Evolutionary conservation across 2,888 invertebrate genomes (phyloP).

Genomic region (Andricus curvator): DNA sequence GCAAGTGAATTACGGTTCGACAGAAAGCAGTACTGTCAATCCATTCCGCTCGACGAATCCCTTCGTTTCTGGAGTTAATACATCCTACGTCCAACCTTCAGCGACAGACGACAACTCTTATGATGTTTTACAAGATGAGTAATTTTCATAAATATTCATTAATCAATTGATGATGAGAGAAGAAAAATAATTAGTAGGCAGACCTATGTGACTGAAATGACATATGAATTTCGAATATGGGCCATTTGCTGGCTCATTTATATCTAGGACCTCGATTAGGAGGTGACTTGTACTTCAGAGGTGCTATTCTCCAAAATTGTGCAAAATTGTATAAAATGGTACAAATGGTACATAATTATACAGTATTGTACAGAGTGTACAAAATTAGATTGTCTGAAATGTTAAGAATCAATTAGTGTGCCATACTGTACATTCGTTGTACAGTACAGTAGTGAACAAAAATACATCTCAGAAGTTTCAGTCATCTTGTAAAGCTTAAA

Average conservation of each 20-base stretch:
- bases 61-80: slow-evolving; percentile 70
- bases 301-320: not conserved
- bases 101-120: slow-evolving; percentile 80
- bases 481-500: not conserved
- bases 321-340: not conserved
- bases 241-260: not conserved
- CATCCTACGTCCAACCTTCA: slow-evolving; percentile 73
- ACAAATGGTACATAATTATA: not conserved
- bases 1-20: slow-evolving; percentile 74
- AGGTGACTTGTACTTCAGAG: not conserved
- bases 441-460: not conserved
- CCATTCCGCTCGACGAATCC: slow-evolving; percentile 75
- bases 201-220: slow-evolving; percentile 13
- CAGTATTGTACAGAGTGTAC: not conserved
- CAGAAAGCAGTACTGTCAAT: slow-evolving; percentile 66
- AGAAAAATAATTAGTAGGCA: not conserved
- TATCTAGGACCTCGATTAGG: not conserved
- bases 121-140: slow-evolving; percentile 81
- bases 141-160: slow-evolving; percentile 42
- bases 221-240: not conserved
- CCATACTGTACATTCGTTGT: too few relatives aligned
- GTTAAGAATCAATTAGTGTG: not conserved
- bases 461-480: not conserved
- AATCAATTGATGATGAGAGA: not conserved
- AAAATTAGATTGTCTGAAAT: not conserved